Conservation (phyloP, 2,113 vertebrate species). For the Gallinago jamesoni region DNA sequence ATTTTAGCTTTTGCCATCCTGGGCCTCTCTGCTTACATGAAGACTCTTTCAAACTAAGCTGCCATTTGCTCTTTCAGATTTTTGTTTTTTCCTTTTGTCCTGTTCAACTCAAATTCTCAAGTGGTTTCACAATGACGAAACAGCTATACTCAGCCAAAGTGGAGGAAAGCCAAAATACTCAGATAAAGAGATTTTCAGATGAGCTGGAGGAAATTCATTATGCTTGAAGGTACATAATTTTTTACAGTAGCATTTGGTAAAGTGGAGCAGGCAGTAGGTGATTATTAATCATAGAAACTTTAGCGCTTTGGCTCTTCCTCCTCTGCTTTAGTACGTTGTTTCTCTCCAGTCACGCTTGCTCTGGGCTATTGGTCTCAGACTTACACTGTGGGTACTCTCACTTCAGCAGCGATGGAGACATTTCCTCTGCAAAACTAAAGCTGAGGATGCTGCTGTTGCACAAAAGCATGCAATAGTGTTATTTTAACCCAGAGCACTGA, state of each 20-base stretch:
- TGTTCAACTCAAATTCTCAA: slow-evolving; percentile 10
- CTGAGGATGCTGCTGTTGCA: background rate
- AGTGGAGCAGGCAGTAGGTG: background rate
- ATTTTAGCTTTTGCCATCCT: background rate
- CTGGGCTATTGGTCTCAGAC: background rate
- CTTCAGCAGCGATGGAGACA: background rate
- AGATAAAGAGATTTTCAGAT: slow-evolving; percentile 46
- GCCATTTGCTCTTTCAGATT: slow-evolving; percentile 2
- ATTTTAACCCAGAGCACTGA: background rate
- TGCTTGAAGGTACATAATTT: slow-evolving; percentile 8
- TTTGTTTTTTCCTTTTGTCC: background rate
- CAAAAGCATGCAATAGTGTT: background rate
- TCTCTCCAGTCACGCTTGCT: background rate
- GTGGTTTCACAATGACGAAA: slow-evolving; percentile 1
- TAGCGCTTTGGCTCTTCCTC: background rate
- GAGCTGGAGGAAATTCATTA: background rate
- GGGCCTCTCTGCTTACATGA: background rate
- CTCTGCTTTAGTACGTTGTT: background rate
- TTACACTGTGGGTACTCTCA: fast-evolving
- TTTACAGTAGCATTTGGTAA: slow-evolving; percentile 13
- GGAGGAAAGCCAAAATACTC: slow-evolving; percentile 23
- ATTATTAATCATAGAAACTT: slow-evolving; percentile 42
- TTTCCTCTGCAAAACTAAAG: background rate
- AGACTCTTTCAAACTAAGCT: background rate
- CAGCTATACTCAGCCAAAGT: background rate